These are phyloP conservation scores for Scolopax bukidnonensis DNA, from an alignment of 2,797 vertebrate genomes.

Conservation along the genomic window DNA sequence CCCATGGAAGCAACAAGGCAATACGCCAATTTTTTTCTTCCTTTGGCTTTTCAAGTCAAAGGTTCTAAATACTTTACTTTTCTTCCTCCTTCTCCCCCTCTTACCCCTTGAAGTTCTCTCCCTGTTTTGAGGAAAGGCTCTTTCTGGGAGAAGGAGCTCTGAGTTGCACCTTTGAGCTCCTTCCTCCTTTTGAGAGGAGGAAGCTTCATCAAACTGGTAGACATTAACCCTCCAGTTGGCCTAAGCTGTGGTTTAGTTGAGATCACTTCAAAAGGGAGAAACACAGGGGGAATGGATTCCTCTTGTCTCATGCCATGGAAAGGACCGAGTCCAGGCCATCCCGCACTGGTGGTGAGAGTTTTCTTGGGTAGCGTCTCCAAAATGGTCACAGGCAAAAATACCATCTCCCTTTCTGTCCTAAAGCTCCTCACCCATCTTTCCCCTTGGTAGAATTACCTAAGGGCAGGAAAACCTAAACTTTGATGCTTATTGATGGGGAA, in stretches of 20 bases:
- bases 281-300: background rate
- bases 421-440: background rate
- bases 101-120: background rate
- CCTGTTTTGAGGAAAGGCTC: background rate
- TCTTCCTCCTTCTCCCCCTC: background rate
- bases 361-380: background rate
- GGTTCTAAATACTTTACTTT: background rate
- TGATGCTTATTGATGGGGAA: conserved; percentile 2
- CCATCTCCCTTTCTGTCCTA: background rate
- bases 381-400: background rate
- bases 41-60: background rate
- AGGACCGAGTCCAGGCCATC: background rate
- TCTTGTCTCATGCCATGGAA: background rate
- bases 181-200: background rate
- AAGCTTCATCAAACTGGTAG: background rate
- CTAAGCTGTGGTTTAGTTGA: background rate
- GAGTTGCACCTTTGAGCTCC: rapidly evolving
- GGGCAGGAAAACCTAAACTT: background rate
- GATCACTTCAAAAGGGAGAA: background rate
- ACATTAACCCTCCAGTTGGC: background rate
- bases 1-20: rapidly evolving
- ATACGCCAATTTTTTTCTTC: background rate
- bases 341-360: background rate
- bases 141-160: background rate
- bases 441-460: background rate